Percentiles rank a stretch among this genome's conserved stretches.
phyloP scores from a whole-genome alignment of 1,140 invertebrate genomes.

The Phthorimaea operculella region DNA sequence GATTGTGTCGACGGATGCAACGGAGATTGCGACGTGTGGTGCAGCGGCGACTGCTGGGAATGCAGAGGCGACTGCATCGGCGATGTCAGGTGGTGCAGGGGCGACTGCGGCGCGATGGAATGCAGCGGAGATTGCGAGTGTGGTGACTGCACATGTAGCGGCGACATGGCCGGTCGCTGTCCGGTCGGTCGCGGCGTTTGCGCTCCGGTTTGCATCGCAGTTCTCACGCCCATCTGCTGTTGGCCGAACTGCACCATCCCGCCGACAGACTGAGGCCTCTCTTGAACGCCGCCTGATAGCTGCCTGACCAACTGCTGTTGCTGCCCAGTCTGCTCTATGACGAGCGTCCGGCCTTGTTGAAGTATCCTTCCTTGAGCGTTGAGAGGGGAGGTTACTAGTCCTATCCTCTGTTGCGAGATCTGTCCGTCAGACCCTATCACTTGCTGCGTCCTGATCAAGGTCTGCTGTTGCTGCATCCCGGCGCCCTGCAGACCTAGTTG shows the following conservation, averaged over 20 bases:
- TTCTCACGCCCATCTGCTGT: constrained; percentile 58
- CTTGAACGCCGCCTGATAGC: constrained; percentile 40
- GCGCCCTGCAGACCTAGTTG: constrained; percentile 49
- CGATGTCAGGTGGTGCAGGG: constrained; percentile 63
- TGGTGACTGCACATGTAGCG: constrained; percentile 64
- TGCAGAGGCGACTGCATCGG: constrained; percentile 69
- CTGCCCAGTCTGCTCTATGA: constrained; percentile 50
- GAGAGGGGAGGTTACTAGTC: constrained; percentile 49
- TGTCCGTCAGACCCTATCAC: constrained; percentile 48
- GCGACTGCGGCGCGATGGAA: constrained; percentile 67
- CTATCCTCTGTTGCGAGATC: constrained; percentile 52
- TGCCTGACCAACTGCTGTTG: constrained; percentile 49
- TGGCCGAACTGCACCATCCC: constrained; percentile 48
- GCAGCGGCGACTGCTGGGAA: constrained; percentile 64
- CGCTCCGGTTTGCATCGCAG: constrained; percentile 46
- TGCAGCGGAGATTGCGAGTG: constrained; percentile 62
- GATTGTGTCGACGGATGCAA: constrained; percentile 65
- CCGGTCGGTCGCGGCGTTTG: constrained; percentile 45
- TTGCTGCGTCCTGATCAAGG: constrained; percentile 50
- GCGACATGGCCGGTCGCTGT: constrained; percentile 47
- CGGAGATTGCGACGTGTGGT: constrained; percentile 69
- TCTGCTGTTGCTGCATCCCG: constrained; percentile 47
- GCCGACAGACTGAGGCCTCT: constrained; percentile 35
- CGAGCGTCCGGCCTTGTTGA: constrained; percentile 47
- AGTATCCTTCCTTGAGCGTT: constrained; percentile 44